Evolutionary conservation across 2,888 invertebrate genomes (phyloP).

Genomic region (Drosophila dives): DNA sequence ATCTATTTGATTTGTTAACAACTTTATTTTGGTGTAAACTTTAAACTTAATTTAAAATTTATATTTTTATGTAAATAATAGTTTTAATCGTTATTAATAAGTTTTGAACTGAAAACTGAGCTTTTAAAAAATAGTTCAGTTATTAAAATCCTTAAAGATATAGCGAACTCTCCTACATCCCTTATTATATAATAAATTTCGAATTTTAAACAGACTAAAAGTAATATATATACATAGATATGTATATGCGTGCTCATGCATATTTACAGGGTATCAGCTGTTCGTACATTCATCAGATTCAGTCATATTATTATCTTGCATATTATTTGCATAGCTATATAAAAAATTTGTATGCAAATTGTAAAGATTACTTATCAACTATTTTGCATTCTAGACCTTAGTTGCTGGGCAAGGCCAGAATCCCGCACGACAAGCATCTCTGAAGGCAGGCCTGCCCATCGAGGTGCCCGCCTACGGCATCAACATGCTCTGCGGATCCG

Average conservation of each 20-base stretch:
- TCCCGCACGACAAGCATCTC: constrained; percentile 91
- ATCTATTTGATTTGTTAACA: no score
- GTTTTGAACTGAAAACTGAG: no score
- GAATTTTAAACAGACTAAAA: no score
- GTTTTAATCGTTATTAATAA: fast-evolving
- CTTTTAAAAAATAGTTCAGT: not conserved
- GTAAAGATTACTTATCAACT: not conserved
- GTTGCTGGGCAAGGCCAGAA: constrained; percentile 92
- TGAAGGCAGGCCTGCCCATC: constrained; percentile 90
- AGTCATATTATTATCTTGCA: not conserved
- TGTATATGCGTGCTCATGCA: not conserved
- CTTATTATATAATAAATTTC: no score
- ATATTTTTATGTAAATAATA: not conserved
- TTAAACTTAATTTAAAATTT: not conserved
- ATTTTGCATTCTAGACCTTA: constrained; percentile 85
- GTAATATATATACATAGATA: no score
- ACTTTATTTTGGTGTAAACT: no score
- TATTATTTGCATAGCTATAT: constrained; percentile 30
- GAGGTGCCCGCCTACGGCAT: constrained; percentile 89
- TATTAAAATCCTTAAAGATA: no score
- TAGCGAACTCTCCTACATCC: no score
- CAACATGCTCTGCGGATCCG: constrained; percentile 94
- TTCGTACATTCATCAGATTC: no score
- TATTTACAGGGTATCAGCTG: not conserved
- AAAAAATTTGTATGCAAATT: constrained; percentile 53